Evolutionary conservation across 37 sponge, comb jelly and placozoan species (phyloP).

Genomic region (Bolinopsis microptera): DNA sequence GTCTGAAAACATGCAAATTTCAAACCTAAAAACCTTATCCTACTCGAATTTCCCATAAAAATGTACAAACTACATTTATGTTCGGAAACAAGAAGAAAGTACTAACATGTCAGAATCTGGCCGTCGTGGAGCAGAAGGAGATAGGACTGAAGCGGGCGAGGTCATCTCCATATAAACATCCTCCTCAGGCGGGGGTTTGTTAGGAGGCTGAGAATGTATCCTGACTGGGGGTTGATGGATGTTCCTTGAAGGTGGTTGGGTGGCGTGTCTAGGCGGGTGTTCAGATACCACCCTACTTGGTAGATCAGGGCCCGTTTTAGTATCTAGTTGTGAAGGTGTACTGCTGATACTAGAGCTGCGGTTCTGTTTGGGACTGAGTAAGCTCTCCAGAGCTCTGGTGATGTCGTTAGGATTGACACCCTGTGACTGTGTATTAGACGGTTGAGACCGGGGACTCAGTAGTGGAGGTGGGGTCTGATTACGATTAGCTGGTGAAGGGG

Average conservation of each 20-base stretch:
- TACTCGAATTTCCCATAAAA: not conserved
- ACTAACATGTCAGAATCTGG: not conserved
- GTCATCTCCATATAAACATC: not conserved
- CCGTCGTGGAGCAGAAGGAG: not conserved
- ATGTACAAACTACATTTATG: not conserved
- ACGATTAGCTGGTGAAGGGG: not conserved
- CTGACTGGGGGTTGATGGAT: not conserved
- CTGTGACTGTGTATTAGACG: not conserved
- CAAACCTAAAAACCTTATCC: too few species aligned
- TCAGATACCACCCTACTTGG: not conserved
- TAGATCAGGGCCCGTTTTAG: not conserved
- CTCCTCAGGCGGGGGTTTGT: not conserved
- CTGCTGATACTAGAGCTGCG: not conserved
- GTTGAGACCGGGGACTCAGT: not conserved
- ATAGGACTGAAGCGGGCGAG: not conserved
- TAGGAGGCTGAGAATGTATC: not conserved
- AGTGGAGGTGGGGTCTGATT: not conserved
- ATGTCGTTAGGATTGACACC: not conserved
- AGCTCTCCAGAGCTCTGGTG: constrained; percentile 27
- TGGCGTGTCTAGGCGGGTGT: not conserved
- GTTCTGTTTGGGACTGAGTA: not conserved
- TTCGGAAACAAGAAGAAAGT: too few species aligned
- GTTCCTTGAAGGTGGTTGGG: not conserved
- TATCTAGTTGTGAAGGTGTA: not conserved
- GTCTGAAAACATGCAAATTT: too few species aligned